Evolutionary conservation across 2,113 vertebrate species (phyloP).

Genomic region (Tachysurus fulvidraco): DNA sequence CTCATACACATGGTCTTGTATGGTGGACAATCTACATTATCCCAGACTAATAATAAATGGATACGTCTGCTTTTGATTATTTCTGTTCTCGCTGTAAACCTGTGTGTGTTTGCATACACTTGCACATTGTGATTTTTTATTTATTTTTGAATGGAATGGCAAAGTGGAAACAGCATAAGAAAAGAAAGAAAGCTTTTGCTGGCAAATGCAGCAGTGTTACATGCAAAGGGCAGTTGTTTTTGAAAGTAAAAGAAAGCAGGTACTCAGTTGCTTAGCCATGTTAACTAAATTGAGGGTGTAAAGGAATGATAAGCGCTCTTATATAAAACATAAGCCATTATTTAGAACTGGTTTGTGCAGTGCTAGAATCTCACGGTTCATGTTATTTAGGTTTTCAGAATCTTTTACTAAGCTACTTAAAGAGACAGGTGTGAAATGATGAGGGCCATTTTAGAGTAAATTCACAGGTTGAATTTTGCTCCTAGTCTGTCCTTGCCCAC

Average conservation of each 20-base stretch:
- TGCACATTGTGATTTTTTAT: neutral
- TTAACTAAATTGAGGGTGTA: neutral
- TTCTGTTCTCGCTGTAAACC: too few species aligned
- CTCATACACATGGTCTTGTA: too few species aligned
- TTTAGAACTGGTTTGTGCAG: neutral
- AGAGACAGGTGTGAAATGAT: neutral
- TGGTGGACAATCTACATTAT: too few species aligned
- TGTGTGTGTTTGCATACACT: neutral
- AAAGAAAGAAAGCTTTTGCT: neutral
- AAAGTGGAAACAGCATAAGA: neutral
- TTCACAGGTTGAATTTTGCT: neutral
- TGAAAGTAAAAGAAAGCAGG: neutral
- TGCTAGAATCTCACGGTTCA: neutral
- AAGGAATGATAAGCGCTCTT: neutral
- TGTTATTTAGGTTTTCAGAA: neutral
- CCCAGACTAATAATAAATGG: too few species aligned
- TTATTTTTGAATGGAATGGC: neutral
- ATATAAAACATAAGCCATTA: neutral
- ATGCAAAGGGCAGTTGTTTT: neutral
- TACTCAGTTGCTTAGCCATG: neutral
- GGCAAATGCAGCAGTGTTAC: neutral
- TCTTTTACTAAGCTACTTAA: neutral
- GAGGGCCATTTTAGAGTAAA: neutral
- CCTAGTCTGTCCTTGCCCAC: neutral
- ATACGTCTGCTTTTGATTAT: too few species aligned